Conservation (phyloP, 2,797 vertebrate species). For the Aplochiton taeniatus region DNA sequence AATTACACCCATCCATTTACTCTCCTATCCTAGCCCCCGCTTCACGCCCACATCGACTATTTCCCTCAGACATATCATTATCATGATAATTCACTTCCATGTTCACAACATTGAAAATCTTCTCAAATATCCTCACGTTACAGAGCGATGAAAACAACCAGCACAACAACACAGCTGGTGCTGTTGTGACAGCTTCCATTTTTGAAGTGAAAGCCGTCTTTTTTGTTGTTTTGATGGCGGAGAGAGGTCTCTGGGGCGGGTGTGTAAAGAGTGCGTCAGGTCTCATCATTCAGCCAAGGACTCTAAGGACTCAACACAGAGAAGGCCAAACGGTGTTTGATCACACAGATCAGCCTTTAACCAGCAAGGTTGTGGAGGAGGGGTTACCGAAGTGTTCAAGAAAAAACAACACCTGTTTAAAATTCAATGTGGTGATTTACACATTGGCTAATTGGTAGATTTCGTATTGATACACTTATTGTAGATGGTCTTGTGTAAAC, state of each 20-base stretch:
- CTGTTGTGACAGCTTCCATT: slow-evolving; percentile 55
- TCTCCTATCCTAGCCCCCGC: slow-evolving; percentile 45
- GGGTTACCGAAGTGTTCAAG: no score
- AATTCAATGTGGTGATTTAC: no score
- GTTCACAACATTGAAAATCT: slow-evolving; percentile 49
- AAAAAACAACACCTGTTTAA: no score
- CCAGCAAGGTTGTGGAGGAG: no score
- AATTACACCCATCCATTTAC: no score
- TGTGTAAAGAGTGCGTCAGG: slow-evolving; percentile 52
- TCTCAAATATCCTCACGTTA: neutral
- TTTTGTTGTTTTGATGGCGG: slow-evolving; percentile 66
- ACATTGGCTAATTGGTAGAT: no score
- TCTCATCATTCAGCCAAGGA: no score
- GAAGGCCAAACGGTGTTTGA: no score
- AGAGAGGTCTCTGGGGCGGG: slow-evolving; percentile 65
- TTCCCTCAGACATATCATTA: slow-evolving; percentile 49
- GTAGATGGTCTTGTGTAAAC: no score
- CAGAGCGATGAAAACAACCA: slow-evolving; percentile 38
- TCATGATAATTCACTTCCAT: slow-evolving; percentile 59
- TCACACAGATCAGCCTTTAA: no score
- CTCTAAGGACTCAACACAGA: no score
- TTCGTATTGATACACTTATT: no score
- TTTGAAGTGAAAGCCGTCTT: slow-evolving; percentile 50
- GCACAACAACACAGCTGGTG: slow-evolving; percentile 41
- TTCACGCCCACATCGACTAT: slow-evolving; percentile 33